phyloP scores from a whole-genome alignment of 2,113 vertebrate genomes.

The Petromus typicus region DNA sequence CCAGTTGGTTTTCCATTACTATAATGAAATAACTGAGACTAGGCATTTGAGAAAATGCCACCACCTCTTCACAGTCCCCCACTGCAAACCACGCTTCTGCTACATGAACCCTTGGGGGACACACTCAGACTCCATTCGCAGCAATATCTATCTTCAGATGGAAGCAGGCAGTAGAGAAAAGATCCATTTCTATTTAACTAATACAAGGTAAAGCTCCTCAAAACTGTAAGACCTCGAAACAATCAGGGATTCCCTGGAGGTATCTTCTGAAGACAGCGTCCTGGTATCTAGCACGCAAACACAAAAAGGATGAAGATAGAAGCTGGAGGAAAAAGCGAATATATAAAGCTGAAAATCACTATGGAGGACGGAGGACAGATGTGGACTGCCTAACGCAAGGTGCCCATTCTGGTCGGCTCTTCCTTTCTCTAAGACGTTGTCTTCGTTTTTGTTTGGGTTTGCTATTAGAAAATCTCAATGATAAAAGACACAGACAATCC shows the following conservation, averaged over 20 bases:
- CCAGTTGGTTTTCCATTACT: neutral
- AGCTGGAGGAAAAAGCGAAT: neutral
- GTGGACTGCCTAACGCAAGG: neutral
- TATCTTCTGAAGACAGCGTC: fast-evolving
- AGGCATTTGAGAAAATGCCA: neutral
- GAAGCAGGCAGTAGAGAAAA: neutral
- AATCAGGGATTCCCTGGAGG: neutral
- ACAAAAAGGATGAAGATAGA: neutral
- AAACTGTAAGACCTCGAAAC: neutral
- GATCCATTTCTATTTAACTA: neutral
- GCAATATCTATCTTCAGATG: neutral
- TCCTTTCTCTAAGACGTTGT: neutral
- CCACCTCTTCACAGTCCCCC: neutral
- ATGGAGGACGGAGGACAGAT: neutral
- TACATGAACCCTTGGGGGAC: neutral
- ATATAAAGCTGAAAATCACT: neutral
- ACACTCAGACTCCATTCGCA: neutral
- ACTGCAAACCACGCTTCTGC: neutral
- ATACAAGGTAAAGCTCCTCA: neutral
- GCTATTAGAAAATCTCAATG: neutral
- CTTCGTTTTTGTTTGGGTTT: neutral
- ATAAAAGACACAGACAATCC: neutral
- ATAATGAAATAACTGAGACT: neutral
- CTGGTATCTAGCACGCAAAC: neutral
- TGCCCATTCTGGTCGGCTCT: neutral